Base-by-base conservation (phyloP, 1,140 invertebrate genomes). In the Rhagoletis zephyria region DNA sequence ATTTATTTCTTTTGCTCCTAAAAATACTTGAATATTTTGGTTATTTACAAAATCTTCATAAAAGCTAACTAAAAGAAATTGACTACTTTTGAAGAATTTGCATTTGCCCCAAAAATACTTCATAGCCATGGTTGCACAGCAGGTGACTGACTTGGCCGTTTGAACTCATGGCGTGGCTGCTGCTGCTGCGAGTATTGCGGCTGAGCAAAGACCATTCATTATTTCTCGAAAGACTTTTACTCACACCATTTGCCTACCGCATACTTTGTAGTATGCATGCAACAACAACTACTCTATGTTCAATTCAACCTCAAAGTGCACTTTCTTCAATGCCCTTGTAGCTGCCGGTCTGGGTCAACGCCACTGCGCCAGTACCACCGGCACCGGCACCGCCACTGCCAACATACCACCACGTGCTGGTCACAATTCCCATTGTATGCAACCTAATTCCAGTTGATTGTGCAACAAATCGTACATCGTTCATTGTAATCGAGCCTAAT, bases 391-490 rank as follows among this genome's bases (percentile, higher is more conserved):
- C n/a, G 45, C 74, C 48, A 56, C 42, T 19, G 74, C 16, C 48
- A 77, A 4, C 74, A n/a, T 19, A 56, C 7, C 61, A 77, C 16
- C 74, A 77, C 74, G 74, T 77, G 74, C 74, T n/a, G 48, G 74
- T 16, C 74, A 77, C 45, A 56, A 51, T 77, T 77, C 48, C 4
- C 74, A 77, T 77, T 77, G 74, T 77, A n/a, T 77, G 74, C 74
- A 51, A 77, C 45, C 74, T 77, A 77, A 77, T 77, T 77, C 74
- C 45, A 77, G 42, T 77, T 77, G 74, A 77, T 77, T 51, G 74
- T 70, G 67, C 67, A 70, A 70, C 74, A 77, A 77, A 77, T 77
- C 74, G 12, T 77, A 77, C n/a, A 56, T 56, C 74, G 45, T 77
- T 51, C 48, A 51, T 77, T 70, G 67, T 70, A 45, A 45, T 14